These are phyloP conservation scores for Phasia obesa DNA, from an alignment of 2,888 invertebrate genomes.

Conservation along the genomic window DNA sequence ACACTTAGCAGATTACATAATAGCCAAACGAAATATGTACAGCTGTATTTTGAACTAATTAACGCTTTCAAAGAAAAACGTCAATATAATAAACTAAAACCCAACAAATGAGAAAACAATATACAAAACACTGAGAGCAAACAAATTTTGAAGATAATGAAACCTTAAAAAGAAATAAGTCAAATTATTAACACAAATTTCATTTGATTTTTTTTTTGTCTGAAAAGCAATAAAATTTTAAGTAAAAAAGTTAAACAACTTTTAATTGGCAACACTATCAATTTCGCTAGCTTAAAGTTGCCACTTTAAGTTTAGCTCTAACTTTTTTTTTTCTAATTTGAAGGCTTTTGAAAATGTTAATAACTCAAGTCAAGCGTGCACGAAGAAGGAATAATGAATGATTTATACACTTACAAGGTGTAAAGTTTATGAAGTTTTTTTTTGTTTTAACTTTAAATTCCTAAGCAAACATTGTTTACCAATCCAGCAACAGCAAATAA, in stretches of 20 bases:
- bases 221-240: too few species aligned
- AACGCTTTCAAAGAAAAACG: too few species aligned
- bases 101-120: too few species aligned
- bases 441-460: constrained; percentile 23
- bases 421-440: constrained; percentile 10
- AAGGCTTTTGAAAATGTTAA: constrained; percentile 39
- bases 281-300: neutral
- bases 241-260: too few species aligned
- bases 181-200: too few species aligned
- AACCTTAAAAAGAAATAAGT: too few species aligned
- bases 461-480: constrained; percentile 8
- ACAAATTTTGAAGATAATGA: neutral
- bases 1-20: constrained; percentile 38
- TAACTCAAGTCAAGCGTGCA: constrained; percentile 53
- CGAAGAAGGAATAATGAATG: constrained; percentile 42
- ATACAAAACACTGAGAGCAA: too few species aligned
- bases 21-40: neutral
- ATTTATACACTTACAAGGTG: constrained; percentile 55
- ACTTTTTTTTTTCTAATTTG: constrained; percentile 16
- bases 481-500: constrained; percentile 31
- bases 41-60: too few species aligned
- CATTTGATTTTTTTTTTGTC: too few species aligned
- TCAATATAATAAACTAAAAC: too few species aligned
- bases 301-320: constrained; percentile 9
- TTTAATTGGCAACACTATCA: neutral